Evolutionary conservation across 1,140 invertebrate genomes (phyloP).

Genomic region (Cheumatopsyche charites): DNA sequence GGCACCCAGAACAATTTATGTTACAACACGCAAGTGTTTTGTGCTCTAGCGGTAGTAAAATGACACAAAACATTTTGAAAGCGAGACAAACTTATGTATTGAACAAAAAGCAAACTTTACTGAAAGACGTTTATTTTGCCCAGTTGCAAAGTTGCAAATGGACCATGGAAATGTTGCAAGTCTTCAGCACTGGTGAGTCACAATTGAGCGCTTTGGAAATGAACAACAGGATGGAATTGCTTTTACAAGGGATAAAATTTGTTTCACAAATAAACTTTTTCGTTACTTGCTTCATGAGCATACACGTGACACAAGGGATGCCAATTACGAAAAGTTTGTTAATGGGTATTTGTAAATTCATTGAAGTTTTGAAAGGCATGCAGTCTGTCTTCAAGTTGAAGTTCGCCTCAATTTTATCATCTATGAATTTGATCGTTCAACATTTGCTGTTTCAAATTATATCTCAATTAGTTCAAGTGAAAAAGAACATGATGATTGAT

Average conservation of each 20-base stretch:
- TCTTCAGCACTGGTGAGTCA: constrained; percentile 60
- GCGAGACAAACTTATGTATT: constrained; percentile 65
- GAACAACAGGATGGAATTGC: constrained; percentile 64
- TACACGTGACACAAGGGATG: constrained; percentile 76
- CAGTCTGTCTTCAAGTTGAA: constrained; percentile 69
- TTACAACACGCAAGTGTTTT: constrained; percentile 66
- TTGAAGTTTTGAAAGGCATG: constrained; percentile 83
- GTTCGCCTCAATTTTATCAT: constrained; percentile 64
- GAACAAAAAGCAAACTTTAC: constrained; percentile 63
- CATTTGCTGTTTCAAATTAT: constrained; percentile 72
- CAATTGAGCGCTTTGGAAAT: constrained; percentile 67
- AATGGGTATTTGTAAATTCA: constrained; percentile 76
- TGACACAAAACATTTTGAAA: constrained; percentile 61
- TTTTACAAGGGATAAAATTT: constrained; percentile 72
- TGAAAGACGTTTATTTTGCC: constrained; percentile 61
- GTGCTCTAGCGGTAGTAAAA: constrained; percentile 63
- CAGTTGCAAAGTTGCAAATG: constrained; percentile 59
- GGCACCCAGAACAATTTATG: constrained; percentile 82
- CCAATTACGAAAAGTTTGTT: constrained; percentile 81
- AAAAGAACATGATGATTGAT: constrained; percentile 57
- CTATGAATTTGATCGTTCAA: constrained; percentile 71
- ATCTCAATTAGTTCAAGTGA: constrained; percentile 62
- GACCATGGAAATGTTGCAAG: constrained; percentile 68
- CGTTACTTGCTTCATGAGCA: constrained; percentile 75
- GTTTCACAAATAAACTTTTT: constrained; percentile 68